These are phyloP conservation scores for Hydrophis major DNA, from an alignment of 2,797 vertebrate species.

Conservation along the genomic window DNA sequence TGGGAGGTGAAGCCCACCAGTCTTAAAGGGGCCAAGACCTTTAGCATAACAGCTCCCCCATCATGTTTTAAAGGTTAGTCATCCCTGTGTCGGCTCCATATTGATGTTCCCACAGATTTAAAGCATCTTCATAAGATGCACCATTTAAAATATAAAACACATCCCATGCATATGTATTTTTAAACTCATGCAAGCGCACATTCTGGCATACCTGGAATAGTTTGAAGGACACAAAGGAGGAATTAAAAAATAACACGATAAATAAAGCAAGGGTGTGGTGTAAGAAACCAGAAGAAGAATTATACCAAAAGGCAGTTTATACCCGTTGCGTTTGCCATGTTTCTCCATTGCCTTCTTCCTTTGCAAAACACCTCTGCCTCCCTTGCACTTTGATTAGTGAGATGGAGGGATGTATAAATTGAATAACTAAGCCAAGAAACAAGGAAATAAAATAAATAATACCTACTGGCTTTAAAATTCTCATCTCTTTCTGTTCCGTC, in stretches of 20 bases:
- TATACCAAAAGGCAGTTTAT: not conserved
- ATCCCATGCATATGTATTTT: not conserved
- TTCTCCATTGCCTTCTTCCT: not conserved
- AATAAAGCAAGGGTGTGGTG: not conserved
- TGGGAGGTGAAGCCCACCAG: too few relatives aligned
- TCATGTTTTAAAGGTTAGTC: not conserved
- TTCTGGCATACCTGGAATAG: not conserved
- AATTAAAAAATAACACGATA: not conserved
- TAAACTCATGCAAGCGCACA: not conserved
- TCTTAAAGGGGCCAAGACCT: not conserved
- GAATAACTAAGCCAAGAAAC: too few relatives aligned
- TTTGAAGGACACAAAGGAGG: not conserved
- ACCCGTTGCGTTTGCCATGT: not conserved
- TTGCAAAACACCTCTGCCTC: not conserved
- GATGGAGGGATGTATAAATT: too few relatives aligned
- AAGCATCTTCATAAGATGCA: not conserved
- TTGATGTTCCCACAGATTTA: not conserved
- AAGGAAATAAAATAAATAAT: too few relatives aligned
- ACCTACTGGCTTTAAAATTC: not conserved
- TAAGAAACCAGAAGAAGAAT: not conserved
- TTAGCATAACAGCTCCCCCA: not conserved
- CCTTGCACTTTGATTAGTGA: not conserved
- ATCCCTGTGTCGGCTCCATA: not conserved
- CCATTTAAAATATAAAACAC: not conserved
- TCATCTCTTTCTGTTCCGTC: not conserved